Evolutionary conservation across 2,888 invertebrate genomes (phyloP).

Genomic region (Slavum lentiscoides): DNA sequence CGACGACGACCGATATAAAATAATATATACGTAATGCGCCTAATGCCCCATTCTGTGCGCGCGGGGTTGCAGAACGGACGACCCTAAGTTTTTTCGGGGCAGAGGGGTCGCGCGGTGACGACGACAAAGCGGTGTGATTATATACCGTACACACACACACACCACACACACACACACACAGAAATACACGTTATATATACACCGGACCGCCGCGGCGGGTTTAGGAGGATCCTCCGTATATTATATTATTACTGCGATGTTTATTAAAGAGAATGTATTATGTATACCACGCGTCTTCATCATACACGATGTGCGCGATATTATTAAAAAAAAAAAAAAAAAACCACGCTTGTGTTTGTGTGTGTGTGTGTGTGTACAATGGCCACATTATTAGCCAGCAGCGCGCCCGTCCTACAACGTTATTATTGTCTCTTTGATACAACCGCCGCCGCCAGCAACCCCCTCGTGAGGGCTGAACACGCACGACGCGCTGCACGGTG

Average conservation of each 20-base stretch:
- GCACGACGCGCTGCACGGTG: background rate
- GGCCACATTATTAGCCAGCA: constrained; percentile 35
- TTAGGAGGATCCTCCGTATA: too few species aligned
- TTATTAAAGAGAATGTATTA: background rate
- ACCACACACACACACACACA: background rate
- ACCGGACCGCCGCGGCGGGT: too few species aligned
- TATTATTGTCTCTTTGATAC: constrained; percentile 43
- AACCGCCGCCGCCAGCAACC: background rate
- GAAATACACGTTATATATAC: too few species aligned
- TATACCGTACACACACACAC: background rate
- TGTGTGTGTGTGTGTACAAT: constrained; percentile 17
- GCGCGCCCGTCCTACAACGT: background rate
- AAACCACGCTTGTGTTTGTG: background rate
- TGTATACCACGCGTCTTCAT: background rate
- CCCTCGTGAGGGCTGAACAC: constrained; percentile 25
- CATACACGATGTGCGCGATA: too few species aligned
- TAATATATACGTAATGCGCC: background rate
- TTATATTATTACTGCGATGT: constrained; percentile 12
- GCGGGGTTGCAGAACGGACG: background rate
- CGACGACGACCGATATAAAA: background rate
- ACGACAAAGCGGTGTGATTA: constrained; percentile 45
- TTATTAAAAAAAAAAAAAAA: background rate
- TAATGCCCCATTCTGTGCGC: background rate
- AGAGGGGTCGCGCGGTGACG: background rate
- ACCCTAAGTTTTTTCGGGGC: constrained; percentile 4